phyloP scores from a whole-genome alignment of 2,797 vertebrate species.

The Leptatherina wallacei region DNA sequence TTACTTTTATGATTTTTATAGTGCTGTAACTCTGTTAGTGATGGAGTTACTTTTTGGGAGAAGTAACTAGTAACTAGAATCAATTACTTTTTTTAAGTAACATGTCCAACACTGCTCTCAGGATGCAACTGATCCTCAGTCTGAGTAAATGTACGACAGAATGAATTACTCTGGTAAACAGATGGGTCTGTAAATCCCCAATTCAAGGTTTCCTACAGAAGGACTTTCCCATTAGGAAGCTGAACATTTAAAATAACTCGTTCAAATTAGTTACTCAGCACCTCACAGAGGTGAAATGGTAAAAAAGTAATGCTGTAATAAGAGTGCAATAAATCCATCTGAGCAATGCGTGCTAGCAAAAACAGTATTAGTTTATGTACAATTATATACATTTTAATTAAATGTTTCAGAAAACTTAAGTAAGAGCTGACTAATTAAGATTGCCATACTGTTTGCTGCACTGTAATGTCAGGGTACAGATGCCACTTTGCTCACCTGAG shows the following conservation, averaged over 20 bases:
- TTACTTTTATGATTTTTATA: too few relatives aligned
- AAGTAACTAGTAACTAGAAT: too few relatives aligned
- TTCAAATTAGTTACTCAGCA: background rate
- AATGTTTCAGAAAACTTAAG: conserved; percentile 9
- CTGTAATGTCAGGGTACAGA: background rate
- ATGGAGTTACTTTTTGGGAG: too few relatives aligned
- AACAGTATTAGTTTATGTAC: conserved; percentile 14
- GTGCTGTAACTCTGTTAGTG: too few relatives aligned
- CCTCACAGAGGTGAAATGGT: conserved; percentile 1
- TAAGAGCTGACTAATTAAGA: conserved; percentile 11
- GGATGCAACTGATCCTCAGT: too few relatives aligned
- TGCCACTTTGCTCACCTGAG: conserved; percentile 83
- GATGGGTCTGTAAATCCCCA: background rate
- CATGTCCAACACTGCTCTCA: too few relatives aligned
- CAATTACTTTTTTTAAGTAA: too few relatives aligned
- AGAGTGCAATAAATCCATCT: background rate
- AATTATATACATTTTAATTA: conserved; percentile 1
- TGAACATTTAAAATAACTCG: background rate
- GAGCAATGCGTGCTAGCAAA: background rate
- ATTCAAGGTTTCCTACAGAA: background rate
- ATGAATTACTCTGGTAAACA: background rate
- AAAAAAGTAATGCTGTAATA: background rate
- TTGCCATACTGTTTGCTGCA: conserved; percentile 41
- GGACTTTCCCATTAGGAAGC: background rate
- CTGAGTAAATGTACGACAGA: background rate